Evolutionary conservation across 2,797 vertebrate species (phyloP).

Genomic region (Pipistrellus kuhlii): DNA sequence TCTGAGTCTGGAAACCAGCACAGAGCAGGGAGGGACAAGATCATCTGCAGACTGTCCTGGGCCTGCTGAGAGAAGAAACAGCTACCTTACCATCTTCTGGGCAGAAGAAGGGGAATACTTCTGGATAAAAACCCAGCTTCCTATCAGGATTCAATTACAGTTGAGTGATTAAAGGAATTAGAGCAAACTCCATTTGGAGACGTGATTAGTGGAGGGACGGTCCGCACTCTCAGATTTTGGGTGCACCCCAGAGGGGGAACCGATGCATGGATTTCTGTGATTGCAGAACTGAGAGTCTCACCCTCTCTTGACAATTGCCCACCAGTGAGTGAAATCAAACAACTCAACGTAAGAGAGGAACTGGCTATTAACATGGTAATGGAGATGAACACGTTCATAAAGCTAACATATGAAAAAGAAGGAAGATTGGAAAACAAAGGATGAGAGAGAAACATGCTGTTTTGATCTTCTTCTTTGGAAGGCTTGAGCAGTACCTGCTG

Average conservation of each 20-base stretch:
- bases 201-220: background rate
- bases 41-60: background rate
- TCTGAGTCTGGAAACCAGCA: background rate
- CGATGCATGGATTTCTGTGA: background rate
- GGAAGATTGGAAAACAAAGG: conserved; percentile 35
- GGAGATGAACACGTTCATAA: background rate
- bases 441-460: background rate
- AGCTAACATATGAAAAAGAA: background rate
- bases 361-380: background rate
- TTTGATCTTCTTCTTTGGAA: conserved; percentile 38
- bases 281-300: background rate
- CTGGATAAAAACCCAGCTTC: conserved; percentile 59
- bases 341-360: background rate
- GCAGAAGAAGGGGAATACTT: conserved; percentile 10
- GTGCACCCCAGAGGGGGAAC: background rate
- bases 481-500: background rate
- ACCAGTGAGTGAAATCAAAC: conserved; percentile 11
- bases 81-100: background rate
- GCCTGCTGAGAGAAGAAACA: conserved; percentile 37
- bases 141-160: conserved; percentile 66
- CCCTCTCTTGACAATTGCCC: background rate
- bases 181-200: conserved; percentile 52
- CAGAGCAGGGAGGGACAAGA: background rate
- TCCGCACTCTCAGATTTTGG: fast-evolving
- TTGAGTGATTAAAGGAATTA: conserved; percentile 72